phyloP scores from a whole-genome alignment of 2,888 invertebrate genomes.

The Orchesellides sinensis region DNA sequence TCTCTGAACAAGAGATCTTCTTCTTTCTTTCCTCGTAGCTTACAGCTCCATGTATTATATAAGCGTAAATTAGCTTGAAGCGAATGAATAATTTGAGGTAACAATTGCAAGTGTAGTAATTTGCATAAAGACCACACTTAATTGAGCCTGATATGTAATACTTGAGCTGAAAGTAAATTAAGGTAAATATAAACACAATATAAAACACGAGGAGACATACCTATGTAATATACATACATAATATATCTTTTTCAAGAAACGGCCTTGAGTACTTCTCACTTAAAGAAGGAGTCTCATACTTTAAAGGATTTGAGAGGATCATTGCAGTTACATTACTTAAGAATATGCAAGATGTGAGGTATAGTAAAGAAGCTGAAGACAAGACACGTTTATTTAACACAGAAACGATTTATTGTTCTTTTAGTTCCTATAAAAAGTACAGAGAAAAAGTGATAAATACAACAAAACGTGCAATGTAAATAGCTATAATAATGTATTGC shows the following conservation, averaged over 20 bases:
- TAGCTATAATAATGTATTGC: conserved; percentile 3
- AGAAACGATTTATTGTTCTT: conserved; percentile 18
- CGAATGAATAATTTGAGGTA: too few relatives aligned
- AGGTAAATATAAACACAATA: not conserved
- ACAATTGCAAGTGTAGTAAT: too few relatives aligned
- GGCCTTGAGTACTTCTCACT: conserved; percentile 33
- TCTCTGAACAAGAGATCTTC: too few relatives aligned
- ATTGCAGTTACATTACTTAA: too few relatives aligned
- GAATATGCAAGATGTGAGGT: conserved; percentile 1
- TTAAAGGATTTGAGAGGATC: conserved; percentile 12
- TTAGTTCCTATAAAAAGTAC: conserved; percentile 1
- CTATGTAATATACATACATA: not conserved
- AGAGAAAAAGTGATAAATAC: not conserved
- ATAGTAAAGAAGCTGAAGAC: not conserved
- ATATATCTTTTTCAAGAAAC: not conserved
- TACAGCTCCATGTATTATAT: too few relatives aligned
- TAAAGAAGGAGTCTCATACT: not conserved
- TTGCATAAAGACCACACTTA: too few relatives aligned
- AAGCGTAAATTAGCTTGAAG: too few relatives aligned
- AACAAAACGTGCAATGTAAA: not conserved
- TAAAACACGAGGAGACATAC: not conserved
- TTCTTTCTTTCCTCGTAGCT: too few relatives aligned
- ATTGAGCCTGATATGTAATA: too few relatives aligned
- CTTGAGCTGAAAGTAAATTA: not conserved
- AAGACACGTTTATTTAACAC: too few relatives aligned